These are phyloP conservation scores for Microtus richardsoni DNA, from an alignment of 2,113 vertebrate genomes.

Conservation along the genomic window DNA sequence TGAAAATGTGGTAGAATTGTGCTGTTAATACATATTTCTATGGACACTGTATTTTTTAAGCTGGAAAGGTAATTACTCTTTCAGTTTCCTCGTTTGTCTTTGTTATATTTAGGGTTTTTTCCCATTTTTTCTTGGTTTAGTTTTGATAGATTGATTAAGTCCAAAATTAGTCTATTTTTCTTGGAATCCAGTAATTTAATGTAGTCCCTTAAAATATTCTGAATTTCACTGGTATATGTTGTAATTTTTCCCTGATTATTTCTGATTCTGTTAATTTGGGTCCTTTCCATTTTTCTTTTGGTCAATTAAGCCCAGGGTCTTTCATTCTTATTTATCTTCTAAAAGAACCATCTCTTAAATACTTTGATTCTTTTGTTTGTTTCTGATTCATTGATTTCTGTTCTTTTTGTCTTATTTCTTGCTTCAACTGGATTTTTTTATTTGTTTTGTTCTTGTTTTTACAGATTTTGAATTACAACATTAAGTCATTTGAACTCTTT, in stretches of 20 bases:
- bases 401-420: background rate
- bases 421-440: background rate
- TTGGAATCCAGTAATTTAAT: background rate
- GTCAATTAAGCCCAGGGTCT: background rate
- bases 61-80: background rate
- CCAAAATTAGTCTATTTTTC: background rate
- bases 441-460: background rate
- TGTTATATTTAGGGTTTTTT: background rate
- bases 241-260: background rate
- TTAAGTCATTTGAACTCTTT: background rate
- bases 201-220: background rate
- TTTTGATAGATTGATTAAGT: background rate
- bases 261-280: background rate
- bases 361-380: background rate
- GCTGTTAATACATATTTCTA: background rate
- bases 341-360: background rate
- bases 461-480: background rate
- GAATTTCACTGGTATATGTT: background rate
- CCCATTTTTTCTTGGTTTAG: background rate
- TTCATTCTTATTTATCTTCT: background rate
- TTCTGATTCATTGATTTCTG: background rate
- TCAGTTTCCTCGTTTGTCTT: background rate
- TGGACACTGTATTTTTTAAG: background rate
- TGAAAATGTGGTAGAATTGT: background rate
- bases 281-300: background rate